These are phyloP conservation scores for Rhagium mordax DNA, from an alignment of 2,888 invertebrate genomes.

Conservation along the genomic window DNA sequence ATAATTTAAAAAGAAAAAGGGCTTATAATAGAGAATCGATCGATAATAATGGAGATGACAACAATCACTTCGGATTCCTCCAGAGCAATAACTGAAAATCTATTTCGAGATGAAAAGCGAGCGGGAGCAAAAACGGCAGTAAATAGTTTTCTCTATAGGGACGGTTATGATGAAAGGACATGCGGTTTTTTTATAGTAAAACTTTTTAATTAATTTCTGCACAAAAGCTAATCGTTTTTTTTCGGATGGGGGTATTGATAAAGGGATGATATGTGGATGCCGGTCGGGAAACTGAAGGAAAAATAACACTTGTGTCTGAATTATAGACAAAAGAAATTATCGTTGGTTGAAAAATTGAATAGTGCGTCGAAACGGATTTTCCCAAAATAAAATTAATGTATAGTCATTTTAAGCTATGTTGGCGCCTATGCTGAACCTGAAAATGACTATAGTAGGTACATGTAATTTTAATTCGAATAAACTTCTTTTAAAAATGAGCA, in stretches of 20 bases:
- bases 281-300: neutral
- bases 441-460: too few relatives aligned
- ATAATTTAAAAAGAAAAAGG: constrained; percentile 1
- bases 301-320: neutral
- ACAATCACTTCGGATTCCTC: constrained; percentile 7
- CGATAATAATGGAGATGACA: constrained; percentile 28
- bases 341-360: too few relatives aligned
- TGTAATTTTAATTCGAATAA: too few relatives aligned
- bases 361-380: too few relatives aligned
- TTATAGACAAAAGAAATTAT: too few relatives aligned
- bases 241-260: neutral
- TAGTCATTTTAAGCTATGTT: too few relatives aligned
- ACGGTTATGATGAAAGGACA: neutral
- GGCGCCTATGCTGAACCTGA: too few relatives aligned
- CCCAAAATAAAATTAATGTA: too few relatives aligned
- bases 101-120: neutral
- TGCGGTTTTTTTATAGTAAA: neutral
- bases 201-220: neutral
- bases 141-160: neutral
- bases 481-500: too few relatives aligned
- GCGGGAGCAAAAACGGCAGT: neutral
- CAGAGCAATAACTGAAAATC: neutral
- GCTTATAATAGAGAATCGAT: neutral
- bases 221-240: neutral
- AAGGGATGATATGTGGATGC: neutral